phyloP scores from a whole-genome alignment of 35 echinoderm and acorn worm species.

The Ophiothrix spiculata region DNA sequence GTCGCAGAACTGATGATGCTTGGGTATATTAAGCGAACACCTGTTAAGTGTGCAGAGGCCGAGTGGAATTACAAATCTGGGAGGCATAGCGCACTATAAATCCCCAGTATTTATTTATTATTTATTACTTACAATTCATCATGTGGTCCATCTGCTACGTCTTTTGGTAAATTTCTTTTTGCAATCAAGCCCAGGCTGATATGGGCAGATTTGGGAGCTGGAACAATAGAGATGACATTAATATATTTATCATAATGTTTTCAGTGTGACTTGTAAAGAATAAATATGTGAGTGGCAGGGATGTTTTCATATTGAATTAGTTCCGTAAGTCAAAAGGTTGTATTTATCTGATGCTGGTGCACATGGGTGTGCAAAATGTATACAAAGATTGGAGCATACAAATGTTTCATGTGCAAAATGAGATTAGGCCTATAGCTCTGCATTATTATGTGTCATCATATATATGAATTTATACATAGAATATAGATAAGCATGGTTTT shows the following conservation, averaged over 20 bases:
- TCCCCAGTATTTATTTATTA: too few species aligned
- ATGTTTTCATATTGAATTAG: neutral
- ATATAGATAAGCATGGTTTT: too few species aligned
- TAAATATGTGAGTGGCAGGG: neutral
- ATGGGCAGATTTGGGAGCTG: constrained; percentile 19
- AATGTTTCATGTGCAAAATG: too few species aligned
- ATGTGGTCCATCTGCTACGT: constrained; percentile 23
- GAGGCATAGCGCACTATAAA: too few species aligned
- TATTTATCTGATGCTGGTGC: neutral
- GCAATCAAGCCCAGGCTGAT: constrained; percentile 51
- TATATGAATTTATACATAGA: too few species aligned
- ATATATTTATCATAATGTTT: neutral
- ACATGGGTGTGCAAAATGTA: neutral
- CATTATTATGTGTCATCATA: too few species aligned
- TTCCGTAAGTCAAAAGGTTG: neutral
- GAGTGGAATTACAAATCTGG: too few species aligned
- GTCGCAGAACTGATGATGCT: too few species aligned
- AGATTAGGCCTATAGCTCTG: too few species aligned
- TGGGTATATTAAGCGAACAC: too few species aligned
- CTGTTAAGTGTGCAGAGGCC: too few species aligned
- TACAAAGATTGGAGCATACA: neutral
- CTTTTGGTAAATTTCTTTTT: constrained; percentile 44
- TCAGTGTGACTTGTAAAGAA: neutral
- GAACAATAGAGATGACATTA: neutral
- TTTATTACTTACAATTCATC: constrained; percentile 57